Conservation (phyloP, 1,140 invertebrate species). For the Battus philenor region DNA sequence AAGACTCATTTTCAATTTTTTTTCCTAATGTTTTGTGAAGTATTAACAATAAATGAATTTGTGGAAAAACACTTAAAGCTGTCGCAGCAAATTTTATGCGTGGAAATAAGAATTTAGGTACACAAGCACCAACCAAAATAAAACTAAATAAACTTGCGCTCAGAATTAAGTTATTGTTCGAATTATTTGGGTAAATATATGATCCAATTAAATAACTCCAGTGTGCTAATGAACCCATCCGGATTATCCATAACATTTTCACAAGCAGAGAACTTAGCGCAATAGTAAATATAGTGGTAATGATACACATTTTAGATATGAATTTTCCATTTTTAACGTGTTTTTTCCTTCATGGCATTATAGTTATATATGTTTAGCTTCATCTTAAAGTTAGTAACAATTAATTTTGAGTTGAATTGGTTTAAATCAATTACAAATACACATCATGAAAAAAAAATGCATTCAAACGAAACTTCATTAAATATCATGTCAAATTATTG, state of each 20-base stretch:
- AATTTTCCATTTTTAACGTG: too few relatives aligned
- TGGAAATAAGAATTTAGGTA: slow-evolving; percentile 31
- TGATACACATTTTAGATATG: slow-evolving; percentile 19
- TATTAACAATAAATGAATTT: slow-evolving; percentile 34
- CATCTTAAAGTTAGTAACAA: too few relatives aligned
- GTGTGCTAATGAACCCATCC: slow-evolving; percentile 31
- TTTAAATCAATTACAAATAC: too few relatives aligned
- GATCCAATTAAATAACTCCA: slow-evolving; percentile 38
- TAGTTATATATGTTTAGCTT: too few relatives aligned
- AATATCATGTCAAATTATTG: too few relatives aligned
- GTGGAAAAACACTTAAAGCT: slow-evolving; percentile 32
- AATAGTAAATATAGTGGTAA: slow-evolving; percentile 18
- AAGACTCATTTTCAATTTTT: slow-evolving; percentile 22
- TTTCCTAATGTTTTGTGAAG: slow-evolving; percentile 25
- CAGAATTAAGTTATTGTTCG: slow-evolving; percentile 16
- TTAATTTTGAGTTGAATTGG: too few relatives aligned
- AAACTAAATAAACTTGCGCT: slow-evolving; percentile 25
- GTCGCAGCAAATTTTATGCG: slow-evolving; percentile 28
- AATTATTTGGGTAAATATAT: slow-evolving; percentile 23
- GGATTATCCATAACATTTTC: slow-evolving; percentile 32
- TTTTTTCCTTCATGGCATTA: too few relatives aligned
- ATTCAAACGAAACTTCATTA: too few relatives aligned
- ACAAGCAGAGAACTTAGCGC: slow-evolving; percentile 19
- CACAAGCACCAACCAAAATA: slow-evolving; percentile 24
- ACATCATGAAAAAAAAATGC: too few relatives aligned